These are phyloP conservation scores for Triplophysa bombifrons DNA, from an alignment of 2,797 vertebrate species.

Conservation along the genomic window DNA sequence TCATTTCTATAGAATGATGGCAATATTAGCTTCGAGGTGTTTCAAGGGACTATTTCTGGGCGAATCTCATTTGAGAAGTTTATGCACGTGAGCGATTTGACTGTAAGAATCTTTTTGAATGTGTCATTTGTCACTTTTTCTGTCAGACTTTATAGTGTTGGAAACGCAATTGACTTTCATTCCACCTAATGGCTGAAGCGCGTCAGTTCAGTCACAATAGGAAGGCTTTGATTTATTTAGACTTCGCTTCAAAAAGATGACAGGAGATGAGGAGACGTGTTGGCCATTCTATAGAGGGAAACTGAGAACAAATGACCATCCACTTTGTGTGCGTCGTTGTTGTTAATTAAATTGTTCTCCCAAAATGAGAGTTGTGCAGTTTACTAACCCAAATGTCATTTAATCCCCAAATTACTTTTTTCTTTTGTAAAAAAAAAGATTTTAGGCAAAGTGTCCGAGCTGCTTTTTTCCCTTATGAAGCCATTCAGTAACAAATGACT, in stretches of 20 bases:
- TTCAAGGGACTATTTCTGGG: neutral
- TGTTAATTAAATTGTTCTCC: neutral
- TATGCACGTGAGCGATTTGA: neutral
- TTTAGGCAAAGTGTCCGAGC: neutral
- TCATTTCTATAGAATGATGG: neutral
- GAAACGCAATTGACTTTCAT: conserved; percentile 50
- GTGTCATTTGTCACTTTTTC: neutral
- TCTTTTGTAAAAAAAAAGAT: neutral
- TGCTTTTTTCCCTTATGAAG: neutral
- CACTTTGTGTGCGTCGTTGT: neutral
- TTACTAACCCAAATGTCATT: neutral
- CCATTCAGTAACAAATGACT: neutral
- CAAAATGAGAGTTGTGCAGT: neutral
- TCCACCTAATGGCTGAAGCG: conserved; percentile 43
- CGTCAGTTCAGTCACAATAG: conserved; percentile 52
- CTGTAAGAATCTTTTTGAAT: neutral
- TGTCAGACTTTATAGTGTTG: conserved; percentile 35
- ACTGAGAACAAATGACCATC: conserved; percentile 14
- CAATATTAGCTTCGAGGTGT: neutral
- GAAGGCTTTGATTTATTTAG: conserved; percentile 34
- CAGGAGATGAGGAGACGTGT: conserved; percentile 26
- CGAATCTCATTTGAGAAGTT: neutral
- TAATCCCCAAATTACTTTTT: no score
- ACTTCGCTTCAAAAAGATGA: neutral
- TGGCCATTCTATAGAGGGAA: neutral